These are phyloP conservation scores for Sarcophaga variegata DNA, from an alignment of 2,888 invertebrate species.

Conservation along the genomic window DNA sequence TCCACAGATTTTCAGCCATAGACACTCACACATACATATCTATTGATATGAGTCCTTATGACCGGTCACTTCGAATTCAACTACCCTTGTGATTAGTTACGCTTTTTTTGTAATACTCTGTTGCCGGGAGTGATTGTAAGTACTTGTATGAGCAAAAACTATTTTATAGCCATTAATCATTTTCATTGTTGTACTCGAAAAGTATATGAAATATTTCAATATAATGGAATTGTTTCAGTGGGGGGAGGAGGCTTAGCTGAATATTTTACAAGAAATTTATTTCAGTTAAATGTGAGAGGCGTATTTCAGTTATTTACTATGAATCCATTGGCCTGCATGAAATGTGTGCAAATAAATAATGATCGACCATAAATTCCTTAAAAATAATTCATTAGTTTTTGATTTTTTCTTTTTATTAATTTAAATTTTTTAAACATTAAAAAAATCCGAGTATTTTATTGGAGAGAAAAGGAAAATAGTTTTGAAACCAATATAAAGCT, in stretches of 20 bases:
- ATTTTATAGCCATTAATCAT: conserved; percentile 77
- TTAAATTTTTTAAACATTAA: background rate
- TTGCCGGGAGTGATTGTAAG: conserved; percentile 44
- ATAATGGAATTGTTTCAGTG: conserved; percentile 59
- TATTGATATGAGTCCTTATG: conserved; percentile 35
- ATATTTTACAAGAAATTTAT: conserved; percentile 58
- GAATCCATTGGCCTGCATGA: conserved; percentile 44
- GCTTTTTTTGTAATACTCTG: conserved; percentile 51
- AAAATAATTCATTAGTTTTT: background rate
- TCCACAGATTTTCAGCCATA: background rate
- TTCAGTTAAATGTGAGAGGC: conserved; percentile 63
- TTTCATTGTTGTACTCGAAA: conserved; percentile 69
- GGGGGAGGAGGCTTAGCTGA: conserved; percentile 23
- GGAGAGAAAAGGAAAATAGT: too few species aligned
- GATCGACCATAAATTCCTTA: background rate
- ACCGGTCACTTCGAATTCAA: conserved; percentile 63
- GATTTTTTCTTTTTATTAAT: background rate
- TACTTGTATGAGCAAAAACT: conserved; percentile 65
- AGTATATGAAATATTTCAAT: conserved; percentile 68
- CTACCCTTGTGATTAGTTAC: conserved; percentile 68
- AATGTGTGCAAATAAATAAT: background rate
- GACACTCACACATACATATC: background rate
- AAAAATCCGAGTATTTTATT: background rate
- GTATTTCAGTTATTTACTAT: conserved; percentile 54
- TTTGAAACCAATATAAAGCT: too few species aligned